A percentile compares a stretch with the other conserved stretches of the same genome.
phyloP scores from a whole-genome alignment of 2,113 vertebrate species.

The Helogale parvula region DNA sequence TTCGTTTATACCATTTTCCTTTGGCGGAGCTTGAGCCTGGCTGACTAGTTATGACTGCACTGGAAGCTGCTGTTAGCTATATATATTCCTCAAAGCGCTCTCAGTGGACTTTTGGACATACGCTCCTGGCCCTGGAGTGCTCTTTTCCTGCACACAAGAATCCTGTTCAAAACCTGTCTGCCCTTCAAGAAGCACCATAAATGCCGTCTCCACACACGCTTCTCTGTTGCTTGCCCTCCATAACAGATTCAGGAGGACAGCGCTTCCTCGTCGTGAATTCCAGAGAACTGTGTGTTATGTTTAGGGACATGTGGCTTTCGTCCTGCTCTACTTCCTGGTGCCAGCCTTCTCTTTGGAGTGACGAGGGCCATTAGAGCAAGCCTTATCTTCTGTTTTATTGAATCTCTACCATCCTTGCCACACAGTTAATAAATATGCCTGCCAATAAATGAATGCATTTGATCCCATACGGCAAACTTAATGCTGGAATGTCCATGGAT shows the following conservation, averaged over 20 bases:
- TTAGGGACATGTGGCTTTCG: background rate
- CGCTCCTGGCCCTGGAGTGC: background rate
- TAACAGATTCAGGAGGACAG: background rate
- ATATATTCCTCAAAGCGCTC: background rate
- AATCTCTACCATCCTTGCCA: background rate
- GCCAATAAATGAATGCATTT: background rate
- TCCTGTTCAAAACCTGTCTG: background rate
- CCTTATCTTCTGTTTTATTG: background rate
- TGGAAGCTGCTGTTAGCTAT: background rate
- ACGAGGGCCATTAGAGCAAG: background rate
- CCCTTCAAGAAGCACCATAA: background rate
- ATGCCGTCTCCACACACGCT: background rate
- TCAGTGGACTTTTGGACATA: background rate
- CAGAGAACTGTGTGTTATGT: background rate
- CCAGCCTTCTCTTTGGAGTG: background rate
- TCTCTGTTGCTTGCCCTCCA: background rate
- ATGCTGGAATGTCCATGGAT: background rate
- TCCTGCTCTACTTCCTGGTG: background rate
- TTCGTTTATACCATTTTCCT: background rate
- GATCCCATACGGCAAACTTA: background rate
- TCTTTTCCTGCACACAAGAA: background rate
- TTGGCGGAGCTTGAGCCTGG: background rate
- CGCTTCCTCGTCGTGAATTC: background rate
- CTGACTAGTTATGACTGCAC: background rate
- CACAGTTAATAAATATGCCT: background rate